Evolutionary conservation across 2,888 invertebrate species (phyloP).

Genomic region (Ennomos quercinarius): DNA sequence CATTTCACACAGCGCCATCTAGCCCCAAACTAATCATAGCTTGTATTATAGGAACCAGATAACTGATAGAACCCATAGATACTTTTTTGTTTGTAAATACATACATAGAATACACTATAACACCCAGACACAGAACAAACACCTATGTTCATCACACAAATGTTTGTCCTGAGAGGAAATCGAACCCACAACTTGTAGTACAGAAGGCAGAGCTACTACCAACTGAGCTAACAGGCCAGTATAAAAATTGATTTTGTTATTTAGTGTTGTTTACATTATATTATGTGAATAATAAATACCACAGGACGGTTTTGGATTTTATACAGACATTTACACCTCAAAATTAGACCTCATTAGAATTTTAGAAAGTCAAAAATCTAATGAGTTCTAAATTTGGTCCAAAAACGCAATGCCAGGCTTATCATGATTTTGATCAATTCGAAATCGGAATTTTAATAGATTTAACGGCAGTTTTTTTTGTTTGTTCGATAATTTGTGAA

Average conservation of each 20-base stretch:
- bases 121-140: too few relatives aligned
- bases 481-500: neutral
- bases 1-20: too few relatives aligned
- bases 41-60: too few relatives aligned
- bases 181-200: too few relatives aligned
- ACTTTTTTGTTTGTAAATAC: too few relatives aligned
- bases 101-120: too few relatives aligned
- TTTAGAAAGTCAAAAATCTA: slow-evolving; percentile 17
- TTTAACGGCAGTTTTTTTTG: neutral
- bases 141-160: too few relatives aligned
- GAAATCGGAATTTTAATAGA: slow-evolving; percentile 14
- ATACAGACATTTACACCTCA: neutral
- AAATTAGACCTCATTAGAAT: neutral
- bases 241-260: neutral
- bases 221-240: too few relatives aligned
- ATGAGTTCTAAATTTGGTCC: neutral
- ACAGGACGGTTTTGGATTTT: slow-evolving; percentile 3
- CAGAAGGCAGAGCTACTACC: too few relatives aligned
- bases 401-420: slow-evolving; percentile 2
- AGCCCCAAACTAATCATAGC: too few relatives aligned
- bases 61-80: too few relatives aligned
- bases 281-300: neutral
- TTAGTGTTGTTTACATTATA: neutral
- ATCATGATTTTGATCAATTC: slow-evolving; percentile 11
- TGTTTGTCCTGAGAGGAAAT: too few relatives aligned